Base-by-base conservation (phyloP, 2,888 invertebrate species). In the Bhutanitis thaidina region DNA sequence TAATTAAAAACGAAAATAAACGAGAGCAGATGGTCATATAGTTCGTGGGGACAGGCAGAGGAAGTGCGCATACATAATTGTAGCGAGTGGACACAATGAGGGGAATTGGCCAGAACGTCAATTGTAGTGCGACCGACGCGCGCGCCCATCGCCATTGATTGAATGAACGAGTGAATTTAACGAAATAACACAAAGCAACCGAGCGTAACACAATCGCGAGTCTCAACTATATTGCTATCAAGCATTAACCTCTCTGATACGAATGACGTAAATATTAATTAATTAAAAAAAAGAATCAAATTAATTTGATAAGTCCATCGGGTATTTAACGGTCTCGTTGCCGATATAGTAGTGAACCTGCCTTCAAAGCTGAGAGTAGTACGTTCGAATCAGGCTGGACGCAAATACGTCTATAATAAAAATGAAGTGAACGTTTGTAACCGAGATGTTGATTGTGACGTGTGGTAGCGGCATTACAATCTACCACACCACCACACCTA, bases 81-180 rank as follows among this genome's bases (percentile, higher is more conserved):
- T 69, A 77, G 74, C 77, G 73, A 84, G 74, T 82, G 84, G 80
- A 75, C 84, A 86, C 86, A 88, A 88, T 82, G 82, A 81, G 82
- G 87, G 85, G 87, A 87, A 87, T 85, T 83, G 85, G 82, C 79
- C 80, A 82, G 78, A 79, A 72, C 76, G 73, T 64, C 80, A 79
- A 89, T 87, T 86, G 85, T 89, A 85, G 84, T 87, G 87, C 85
- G 86, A 85, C 80, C 80, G 73, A 79, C 81, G 84, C 83, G 84
- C 85, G 84, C 85, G 75, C 86, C 85, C 84, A 85, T 76, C 60
- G 74, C 78, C 80, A 63, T 62, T 88, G 83, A 88, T 87, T 86
- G 84, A 80, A 78, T 83, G 81, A 80, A 77, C 77, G 77, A 77
- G 71, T 74, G 71, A 81, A 81, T 81, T 80, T 74, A 84, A 85